A percentile compares a stretch with the other conserved stretches of the same genome.
phyloP scores from a whole-genome alignment of 2,888 invertebrate genomes.

The Gnatocerus cornutus region DNA sequence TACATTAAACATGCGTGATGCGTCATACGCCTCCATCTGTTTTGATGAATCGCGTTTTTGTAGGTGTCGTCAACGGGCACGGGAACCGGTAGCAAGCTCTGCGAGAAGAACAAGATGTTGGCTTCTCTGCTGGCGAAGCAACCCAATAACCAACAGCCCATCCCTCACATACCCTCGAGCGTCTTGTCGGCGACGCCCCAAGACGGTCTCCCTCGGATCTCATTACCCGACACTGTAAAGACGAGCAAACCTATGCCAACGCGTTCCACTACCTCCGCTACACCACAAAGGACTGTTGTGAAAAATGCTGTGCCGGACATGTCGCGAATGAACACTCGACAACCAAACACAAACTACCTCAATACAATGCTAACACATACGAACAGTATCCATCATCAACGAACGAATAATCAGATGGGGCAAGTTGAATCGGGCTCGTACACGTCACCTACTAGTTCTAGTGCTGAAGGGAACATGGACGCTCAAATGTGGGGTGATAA shows the following conservation, averaged over 20 bases:
- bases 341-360: slow-evolving; percentile 68
- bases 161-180: slow-evolving; percentile 79
- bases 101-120: slow-evolving; percentile 89
- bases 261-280: slow-evolving; percentile 49
- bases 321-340: slow-evolving; percentile 42
- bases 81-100: slow-evolving; percentile 77
- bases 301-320: slow-evolving; percentile 51
- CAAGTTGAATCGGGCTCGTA: slow-evolving; percentile 60
- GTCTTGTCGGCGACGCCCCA: slow-evolving; percentile 82
- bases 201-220: slow-evolving; percentile 75
- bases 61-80: slow-evolving; percentile 69
- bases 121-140: slow-evolving; percentile 87
- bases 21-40: too few species aligned
- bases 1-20: too few species aligned
- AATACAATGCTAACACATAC: slow-evolving; percentile 66
- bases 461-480: slow-evolving; percentile 60
- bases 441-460: slow-evolving; percentile 63
- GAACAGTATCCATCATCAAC: slow-evolving; percentile 57
- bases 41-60: background rate
- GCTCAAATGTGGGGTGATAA: slow-evolving; percentile 66
- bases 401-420: slow-evolving; percentile 51
- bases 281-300: slow-evolving; percentile 47
- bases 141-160: slow-evolving; percentile 75
- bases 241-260: slow-evolving; percentile 61
- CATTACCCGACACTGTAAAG: slow-evolving; percentile 40